phyloP scores from a whole-genome alignment of 1,140 invertebrate genomes.

The Hycleus cichorii region DNA sequence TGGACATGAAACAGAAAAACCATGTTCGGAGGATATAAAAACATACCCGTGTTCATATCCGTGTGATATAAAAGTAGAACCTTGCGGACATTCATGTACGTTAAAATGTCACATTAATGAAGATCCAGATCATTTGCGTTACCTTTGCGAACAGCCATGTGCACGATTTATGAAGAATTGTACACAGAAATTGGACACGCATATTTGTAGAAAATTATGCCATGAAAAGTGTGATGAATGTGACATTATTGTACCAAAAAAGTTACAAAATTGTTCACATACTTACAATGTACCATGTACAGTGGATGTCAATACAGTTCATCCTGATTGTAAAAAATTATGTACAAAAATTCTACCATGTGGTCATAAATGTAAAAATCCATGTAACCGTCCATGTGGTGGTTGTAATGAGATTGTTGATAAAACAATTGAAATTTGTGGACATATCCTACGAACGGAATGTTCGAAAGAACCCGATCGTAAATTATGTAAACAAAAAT shows the following conservation, averaged over 20 bases:
- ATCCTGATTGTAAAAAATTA: constrained; percentile 38
- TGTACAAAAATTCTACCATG: constrained; percentile 44
- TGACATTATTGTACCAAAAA: constrained; percentile 41
- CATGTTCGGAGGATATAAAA: constrained; percentile 37
- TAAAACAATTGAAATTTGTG: constrained; percentile 42
- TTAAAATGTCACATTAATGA: constrained; percentile 42
- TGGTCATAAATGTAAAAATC: constrained; percentile 44
- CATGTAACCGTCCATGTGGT: constrained; percentile 43
- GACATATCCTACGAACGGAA: constrained; percentile 38
- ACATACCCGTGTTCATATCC: constrained; percentile 37
- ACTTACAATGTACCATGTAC: constrained; percentile 38
- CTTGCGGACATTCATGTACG: constrained; percentile 47
- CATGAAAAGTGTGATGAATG: constrained; percentile 47
- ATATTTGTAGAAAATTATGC: constrained; percentile 45
- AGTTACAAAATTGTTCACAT: constrained; percentile 42
- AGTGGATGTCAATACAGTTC: constrained; percentile 32
- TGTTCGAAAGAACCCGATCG: constrained; percentile 33
- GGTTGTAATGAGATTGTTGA: constrained; percentile 41
- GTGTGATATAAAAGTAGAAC: constrained; percentile 41
- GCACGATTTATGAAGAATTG: constrained; percentile 40
- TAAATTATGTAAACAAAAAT: constrained; percentile 36
- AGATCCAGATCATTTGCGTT: constrained; percentile 49
- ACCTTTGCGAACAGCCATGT: constrained; percentile 46
- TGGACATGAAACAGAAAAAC: constrained; percentile 42
- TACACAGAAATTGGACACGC: constrained; percentile 31